Evolutionary conservation across 2,113 vertebrate species (phyloP).

Genomic region (Mugil cephalus): DNA sequence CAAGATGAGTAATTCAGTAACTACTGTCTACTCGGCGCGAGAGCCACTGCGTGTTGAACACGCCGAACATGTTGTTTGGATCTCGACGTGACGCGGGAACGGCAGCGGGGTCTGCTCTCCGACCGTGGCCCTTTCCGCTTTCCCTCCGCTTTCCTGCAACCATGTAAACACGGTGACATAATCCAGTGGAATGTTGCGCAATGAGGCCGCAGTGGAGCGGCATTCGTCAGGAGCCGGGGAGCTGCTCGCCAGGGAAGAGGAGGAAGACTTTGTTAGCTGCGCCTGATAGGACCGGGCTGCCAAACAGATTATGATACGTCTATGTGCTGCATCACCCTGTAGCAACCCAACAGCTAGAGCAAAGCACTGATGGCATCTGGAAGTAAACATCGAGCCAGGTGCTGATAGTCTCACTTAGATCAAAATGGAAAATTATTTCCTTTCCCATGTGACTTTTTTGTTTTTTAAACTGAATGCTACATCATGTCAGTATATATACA

Average conservation of each 20-base stretch:
- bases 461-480: not conserved
- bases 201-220: conserved; percentile 49
- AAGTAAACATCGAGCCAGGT: conserved; percentile 11
- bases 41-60: not conserved
- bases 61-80: conserved; percentile 45
- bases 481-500: conserved; percentile 1
- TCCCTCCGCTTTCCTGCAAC: conserved; percentile 6
- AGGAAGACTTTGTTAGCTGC: conserved; percentile 48
- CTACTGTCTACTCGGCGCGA: conserved; percentile 75
- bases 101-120: conserved; percentile 34
- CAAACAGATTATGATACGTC: conserved; percentile 53
- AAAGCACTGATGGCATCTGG: conserved; percentile 27
- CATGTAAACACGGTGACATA: conserved; percentile 60
- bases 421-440: not conserved
- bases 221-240: conserved; percentile 53
- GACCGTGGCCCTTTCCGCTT: conserved; percentile 48
- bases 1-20: conserved; percentile 83
- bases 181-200: conserved; percentile 58
- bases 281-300: conserved; percentile 42
- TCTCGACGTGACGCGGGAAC: conserved; percentile 11
- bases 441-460: not conserved
- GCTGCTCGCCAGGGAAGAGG: conserved; percentile 49
- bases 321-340: conserved; percentile 8
- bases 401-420: not conserved
- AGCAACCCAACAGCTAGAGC: conserved; percentile 19